Evolutionary conservation across 1,140 invertebrate species (phyloP), one percentile per base, ranked within the genome.

Genomic region (Euwallacea fornicatus): DNA sequence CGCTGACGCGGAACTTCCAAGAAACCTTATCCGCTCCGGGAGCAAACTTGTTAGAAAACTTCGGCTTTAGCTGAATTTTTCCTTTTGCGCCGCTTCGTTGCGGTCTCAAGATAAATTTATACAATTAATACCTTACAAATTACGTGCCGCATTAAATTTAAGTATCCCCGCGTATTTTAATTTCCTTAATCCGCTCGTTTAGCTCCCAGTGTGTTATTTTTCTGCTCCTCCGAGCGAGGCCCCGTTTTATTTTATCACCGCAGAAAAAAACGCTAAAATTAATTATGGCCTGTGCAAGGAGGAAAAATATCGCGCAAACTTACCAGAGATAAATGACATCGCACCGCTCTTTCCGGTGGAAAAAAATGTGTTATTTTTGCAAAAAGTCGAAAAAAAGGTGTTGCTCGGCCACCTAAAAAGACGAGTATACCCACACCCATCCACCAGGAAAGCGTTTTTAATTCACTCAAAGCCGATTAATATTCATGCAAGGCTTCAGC

Each of bases 111-210:
- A 66, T 58, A 43, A 65, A 65, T 66, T 66, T 44, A 58, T 58
- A 44, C 54, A 56, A 66, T 66, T 66, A 66, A 66, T 66, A 66
- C 65, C 54, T 56, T 44, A 66, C 54, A 58, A 66, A 65, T 65
- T 54, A 55, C 63, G n/a, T 54, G 63, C 41, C 21, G 53, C 53
- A 13, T 65, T 66, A 43, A 56, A 66, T 56, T 46, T 66, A 58
- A 56, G 53, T 58, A 66, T 44, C 33, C 53, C 42, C 15, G 65
- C 65, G 54, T 33, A 56, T 66, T 56, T 66, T 66, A 56, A 66
- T 66, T 66, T 58, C 42, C 58, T 58, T 66, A 66, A 65, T 65
- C 53, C 33, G 63, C n/a, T 65, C 63, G 63, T 65, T 65, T 54
- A 55, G 53, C 63, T 50, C 47, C 63, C 8, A 63, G 61, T 63